Conservation (phyloP, 2,888 invertebrate genomes). For the Lycocerus yunnanus region DNA sequence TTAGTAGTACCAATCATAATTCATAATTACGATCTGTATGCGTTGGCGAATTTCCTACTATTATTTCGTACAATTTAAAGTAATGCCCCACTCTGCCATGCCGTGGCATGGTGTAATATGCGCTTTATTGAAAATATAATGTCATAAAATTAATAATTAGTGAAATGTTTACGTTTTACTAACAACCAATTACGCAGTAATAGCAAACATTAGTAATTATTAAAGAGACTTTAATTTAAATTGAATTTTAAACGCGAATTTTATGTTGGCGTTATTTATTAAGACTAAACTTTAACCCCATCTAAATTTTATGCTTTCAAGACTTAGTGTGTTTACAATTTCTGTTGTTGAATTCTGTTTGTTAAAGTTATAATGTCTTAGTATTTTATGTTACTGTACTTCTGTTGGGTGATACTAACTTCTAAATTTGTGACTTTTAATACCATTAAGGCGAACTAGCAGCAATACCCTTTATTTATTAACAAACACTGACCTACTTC, state of each 20-base stretch:
- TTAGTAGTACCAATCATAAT: background rate
- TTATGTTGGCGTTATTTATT: background rate
- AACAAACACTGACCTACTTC: conserved; percentile 26
- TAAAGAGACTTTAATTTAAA: background rate
- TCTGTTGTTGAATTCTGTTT: background rate
- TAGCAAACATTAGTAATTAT: background rate
- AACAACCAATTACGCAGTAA: background rate
- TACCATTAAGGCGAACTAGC: conserved; percentile 25
- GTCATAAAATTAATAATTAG: background rate
- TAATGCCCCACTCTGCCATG: background rate
- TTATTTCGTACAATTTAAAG: background rate
- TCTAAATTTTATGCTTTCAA: background rate
- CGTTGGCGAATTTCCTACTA: background rate
- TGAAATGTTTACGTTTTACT: background rate
- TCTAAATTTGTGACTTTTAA: conserved; percentile 27
- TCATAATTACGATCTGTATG: background rate
- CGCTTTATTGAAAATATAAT: background rate
- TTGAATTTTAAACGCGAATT: background rate
- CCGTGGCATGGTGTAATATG: background rate
- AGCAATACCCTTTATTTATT: conserved; percentile 28
- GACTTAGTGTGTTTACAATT: conserved; percentile 1
- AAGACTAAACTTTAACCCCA: background rate
- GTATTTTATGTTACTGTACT: conserved; percentile 2
- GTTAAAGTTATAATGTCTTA: conserved; percentile 1
- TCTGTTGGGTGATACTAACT: conserved; percentile 4